A percentile compares a stretch with the other conserved stretches of the same genome.
Conservation (phyloP, 2,888 invertebrate genomes). For the Conomelus anceps region DNA sequence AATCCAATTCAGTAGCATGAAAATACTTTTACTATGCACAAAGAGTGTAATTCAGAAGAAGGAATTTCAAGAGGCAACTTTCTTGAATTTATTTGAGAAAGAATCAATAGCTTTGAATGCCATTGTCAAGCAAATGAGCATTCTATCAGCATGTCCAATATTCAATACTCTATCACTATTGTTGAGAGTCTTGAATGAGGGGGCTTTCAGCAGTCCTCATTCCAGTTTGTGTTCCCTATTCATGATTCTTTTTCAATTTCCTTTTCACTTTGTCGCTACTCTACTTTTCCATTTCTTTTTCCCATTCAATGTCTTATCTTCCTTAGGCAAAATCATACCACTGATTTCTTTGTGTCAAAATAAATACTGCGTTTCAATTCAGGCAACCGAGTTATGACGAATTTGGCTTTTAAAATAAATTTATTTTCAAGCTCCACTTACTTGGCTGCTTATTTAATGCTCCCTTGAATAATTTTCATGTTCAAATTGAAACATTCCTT, state of each 20-base stretch:
- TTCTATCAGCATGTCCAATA: not conserved
- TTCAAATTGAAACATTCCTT: too few species aligned
- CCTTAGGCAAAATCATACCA: not conserved
- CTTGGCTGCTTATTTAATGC: not conserved
- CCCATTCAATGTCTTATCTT: not conserved
- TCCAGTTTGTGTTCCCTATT: not conserved
- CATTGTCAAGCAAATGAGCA: not conserved
- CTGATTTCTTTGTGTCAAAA: not conserved
- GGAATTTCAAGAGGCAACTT: not conserved
- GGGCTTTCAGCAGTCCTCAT: not conserved
- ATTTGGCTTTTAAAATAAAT: not conserved
- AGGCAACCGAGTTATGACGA: not conserved
- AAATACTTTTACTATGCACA: not conserved
- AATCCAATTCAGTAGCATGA: not conserved
- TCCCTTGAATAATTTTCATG: too few species aligned
- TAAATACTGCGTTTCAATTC: not conserved
- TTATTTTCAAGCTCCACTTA: too few species aligned
- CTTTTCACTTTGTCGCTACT: not conserved
- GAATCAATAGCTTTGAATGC: not conserved
- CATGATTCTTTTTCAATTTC: not conserved
- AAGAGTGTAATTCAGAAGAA: not conserved
- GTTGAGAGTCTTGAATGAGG: not conserved
- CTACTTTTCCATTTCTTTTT: not conserved
- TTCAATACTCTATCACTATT: not conserved
- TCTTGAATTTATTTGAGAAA: not conserved